A percentile compares a stretch with the other conserved stretches of the same genome.
phyloP scores from a whole-genome alignment of 2,797 vertebrate species.

The Neoniphon sammara region DNA sequence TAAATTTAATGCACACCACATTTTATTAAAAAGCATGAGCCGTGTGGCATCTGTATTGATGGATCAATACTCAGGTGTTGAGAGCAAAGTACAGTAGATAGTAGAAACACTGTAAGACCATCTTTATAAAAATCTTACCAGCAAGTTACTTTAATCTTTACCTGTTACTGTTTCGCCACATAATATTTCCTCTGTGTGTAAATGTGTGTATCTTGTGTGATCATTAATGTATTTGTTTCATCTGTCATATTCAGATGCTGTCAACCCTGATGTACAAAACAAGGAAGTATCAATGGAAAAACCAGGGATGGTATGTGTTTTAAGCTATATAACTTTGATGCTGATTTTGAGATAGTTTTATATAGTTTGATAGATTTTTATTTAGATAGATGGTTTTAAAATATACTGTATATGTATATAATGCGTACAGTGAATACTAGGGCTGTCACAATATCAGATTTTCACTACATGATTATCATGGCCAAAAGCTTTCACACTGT shows the following conservation, averaged over 20 bases:
- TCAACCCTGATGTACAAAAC: neutral
- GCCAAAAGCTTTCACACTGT: no score
- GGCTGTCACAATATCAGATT: no score
- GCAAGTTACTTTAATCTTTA: neutral
- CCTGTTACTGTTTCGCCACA: neutral
- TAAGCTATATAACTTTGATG: neutral
- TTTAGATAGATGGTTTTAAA: no score
- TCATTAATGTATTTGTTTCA: neutral
- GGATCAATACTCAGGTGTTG: neutral
- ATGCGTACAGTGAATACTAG: no score
- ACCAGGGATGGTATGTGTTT: conserved; percentile 55
- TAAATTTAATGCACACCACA: neutral
- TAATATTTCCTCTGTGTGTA: neutral
- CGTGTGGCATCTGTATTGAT: neutral
- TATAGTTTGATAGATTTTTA: neutral
- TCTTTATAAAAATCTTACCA: neutral
- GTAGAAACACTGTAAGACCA: neutral
- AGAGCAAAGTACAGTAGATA: neutral
- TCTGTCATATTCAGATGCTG: conserved; percentile 47
- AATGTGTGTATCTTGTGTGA: neutral
- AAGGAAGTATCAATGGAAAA: conserved; percentile 20
- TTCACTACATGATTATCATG: no score
- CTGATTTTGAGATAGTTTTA: neutral
- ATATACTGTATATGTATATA: no score
- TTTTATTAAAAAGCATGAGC: neutral